Conservation (phyloP, 2,888 invertebrate species). For the Aphodius granarius region DNA sequence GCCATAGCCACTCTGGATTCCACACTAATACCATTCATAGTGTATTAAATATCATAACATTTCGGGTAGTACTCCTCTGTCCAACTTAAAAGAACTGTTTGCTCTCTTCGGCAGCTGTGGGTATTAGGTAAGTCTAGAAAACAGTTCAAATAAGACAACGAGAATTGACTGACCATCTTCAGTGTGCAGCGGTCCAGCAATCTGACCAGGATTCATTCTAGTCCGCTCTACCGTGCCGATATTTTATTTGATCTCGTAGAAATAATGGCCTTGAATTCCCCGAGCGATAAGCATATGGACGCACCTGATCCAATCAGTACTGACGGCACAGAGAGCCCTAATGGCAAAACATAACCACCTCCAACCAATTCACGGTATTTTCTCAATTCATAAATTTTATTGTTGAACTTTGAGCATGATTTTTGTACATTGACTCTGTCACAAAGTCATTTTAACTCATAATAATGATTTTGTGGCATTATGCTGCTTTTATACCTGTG, state of each 20-base stretch:
- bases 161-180: neutral
- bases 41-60: neutral
- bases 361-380: no score
- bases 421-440: no score
- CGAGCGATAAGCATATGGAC: neutral
- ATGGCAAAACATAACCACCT: no score
- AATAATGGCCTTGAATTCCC: neutral
- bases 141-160: neutral
- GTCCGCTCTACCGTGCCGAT: conserved; percentile 7
- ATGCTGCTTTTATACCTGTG: no score
- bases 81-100: neutral
- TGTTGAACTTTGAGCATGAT: no score
- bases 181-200: neutral
- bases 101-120: neutral
- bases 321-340: neutral
- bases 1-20: no score
- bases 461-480: no score
- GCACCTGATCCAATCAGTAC: neutral
- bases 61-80: neutral
- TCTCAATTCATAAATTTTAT: no score
- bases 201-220: neutral
- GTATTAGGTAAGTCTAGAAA: neutral
- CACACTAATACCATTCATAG: no score
- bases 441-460: no score
- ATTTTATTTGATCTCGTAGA: conserved; percentile 9